A percentile compares a stretch with the other conserved stretches of the same genome.
Conservation (phyloP, 2,113 vertebrate genomes). For the Lonchura striata region DNA sequence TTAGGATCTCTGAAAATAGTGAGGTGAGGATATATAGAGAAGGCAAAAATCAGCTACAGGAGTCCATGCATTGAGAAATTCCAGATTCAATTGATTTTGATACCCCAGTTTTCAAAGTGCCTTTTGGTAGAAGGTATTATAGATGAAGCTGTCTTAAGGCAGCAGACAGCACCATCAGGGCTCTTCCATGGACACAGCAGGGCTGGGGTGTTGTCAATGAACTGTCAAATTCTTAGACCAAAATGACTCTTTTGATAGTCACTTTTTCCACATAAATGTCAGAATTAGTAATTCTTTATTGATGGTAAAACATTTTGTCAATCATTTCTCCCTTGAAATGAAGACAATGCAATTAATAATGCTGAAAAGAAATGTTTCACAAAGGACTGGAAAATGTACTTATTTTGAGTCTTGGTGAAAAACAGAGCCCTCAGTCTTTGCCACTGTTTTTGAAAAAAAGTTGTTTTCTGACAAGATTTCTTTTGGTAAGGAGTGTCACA, state of each 20-base stretch:
- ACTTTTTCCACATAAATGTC: not conserved
- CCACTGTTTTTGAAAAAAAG: not conserved
- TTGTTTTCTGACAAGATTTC: not conserved
- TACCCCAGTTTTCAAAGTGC: not conserved
- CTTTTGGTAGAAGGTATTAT: not conserved
- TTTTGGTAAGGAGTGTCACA: not conserved
- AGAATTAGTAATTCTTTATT: not conserved
- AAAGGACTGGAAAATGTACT: not conserved
- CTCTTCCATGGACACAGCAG: fast-evolving
- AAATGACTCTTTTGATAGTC: not conserved
- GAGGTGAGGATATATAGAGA: not conserved
- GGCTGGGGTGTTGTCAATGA: not conserved
- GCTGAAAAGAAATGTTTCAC: not conserved
- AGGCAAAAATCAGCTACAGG: not conserved
- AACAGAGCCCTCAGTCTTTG: not conserved
- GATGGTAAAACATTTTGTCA: not conserved
- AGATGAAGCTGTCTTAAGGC: not conserved
- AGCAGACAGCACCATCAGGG: not conserved
- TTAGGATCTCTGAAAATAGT: not conserved
- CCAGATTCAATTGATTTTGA: not conserved
- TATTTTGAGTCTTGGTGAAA: not conserved
- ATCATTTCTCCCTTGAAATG: not conserved
- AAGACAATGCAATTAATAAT: not conserved
- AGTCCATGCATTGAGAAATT: not conserved
- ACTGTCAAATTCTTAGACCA: not conserved